Base-by-base conservation (phyloP, 2,888 invertebrate species). In the Harpagoxenus sublaevis region DNA sequence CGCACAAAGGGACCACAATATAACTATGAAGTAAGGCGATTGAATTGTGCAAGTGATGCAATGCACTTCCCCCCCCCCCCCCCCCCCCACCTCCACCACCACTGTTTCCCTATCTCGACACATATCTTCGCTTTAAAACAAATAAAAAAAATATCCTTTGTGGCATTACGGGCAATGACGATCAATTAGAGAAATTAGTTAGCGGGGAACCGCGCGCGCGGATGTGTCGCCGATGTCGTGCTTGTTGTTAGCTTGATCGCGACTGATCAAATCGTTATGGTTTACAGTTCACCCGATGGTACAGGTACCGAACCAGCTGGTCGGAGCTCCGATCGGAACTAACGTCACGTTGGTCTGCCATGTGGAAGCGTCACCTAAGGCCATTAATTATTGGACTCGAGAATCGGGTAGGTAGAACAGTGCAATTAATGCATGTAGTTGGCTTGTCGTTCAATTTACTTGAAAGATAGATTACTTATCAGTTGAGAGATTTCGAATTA, bases 351-450 rank as follows among this genome's bases (percentile, higher is more conserved):
- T 98, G 92, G 97, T 98, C 95, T 97, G 97, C 94, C 97, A 98
- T 95, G 98, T 98, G 84, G 98, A 98, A 95, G 98, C 98, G 83
- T 98, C 98, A 83, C 98, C 98, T 55, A 98, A 98, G 95, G 98
- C 98, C 94, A 98, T 98, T 96, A 98, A 98, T 96, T 98, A 98
- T 95, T 98, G 98, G 98, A 98, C 98, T 87, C 97, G 98, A 94
- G 98, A 98, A 95, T 97, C 97, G 93, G 98, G 98, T 98, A 95
- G 91, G 23, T 91, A 70, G 42, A 45, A 70, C 79, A 74, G 35
- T 5, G 10, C 57, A 48, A 51, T 74, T 45, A 77, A 15, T 45
- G 35, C 28, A 15, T 45, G 35, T 35, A 65, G 28, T 73, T 57
- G 23, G 23, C 45, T 79, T 66, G 66, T 60, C 23, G n/a, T 23